These are phyloP conservation scores for Glandiceps talaboti DNA, from an alignment of 53 echinoderm and acorn worm genomes.

Conservation along the genomic window DNA sequence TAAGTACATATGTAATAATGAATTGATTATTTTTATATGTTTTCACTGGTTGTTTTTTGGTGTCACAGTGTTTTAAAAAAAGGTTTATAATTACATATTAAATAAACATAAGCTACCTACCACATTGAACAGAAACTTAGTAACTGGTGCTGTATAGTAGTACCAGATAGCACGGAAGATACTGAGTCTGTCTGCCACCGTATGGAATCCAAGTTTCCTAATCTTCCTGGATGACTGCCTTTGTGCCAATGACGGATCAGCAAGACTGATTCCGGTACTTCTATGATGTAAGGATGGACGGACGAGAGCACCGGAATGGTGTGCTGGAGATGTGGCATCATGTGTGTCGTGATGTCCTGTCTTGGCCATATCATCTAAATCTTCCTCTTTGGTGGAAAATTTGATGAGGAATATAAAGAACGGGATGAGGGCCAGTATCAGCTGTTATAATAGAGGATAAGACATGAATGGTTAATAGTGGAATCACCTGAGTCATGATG, in stretches of 20 bases:
- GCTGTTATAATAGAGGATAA: background rate
- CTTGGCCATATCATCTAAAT: background rate
- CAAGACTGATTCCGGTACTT: background rate
- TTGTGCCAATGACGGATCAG: background rate
- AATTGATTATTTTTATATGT: too few species aligned
- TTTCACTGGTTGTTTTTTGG: too few species aligned
- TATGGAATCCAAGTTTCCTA: background rate
- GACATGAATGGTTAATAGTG: too few species aligned
- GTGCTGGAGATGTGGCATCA: background rate
- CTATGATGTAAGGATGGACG: background rate
- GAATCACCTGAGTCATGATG: too few species aligned
- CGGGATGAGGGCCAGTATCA: background rate
- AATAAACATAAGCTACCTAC: too few species aligned
- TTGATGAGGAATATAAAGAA: background rate
- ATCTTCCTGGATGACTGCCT: background rate
- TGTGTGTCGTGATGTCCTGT: background rate
- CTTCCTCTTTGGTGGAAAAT: background rate
- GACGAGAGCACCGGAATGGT: too few species aligned
- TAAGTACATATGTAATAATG: too few species aligned
- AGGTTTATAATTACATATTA: too few species aligned
- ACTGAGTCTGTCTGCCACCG: background rate
- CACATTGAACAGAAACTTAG: conserved; percentile 87
- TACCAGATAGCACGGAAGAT: background rate
- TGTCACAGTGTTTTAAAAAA: too few species aligned
- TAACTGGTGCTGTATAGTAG: conserved; percentile 50